Conservation (phyloP, 2,888 invertebrate genomes). For the Agonopterix heracliana region DNA sequence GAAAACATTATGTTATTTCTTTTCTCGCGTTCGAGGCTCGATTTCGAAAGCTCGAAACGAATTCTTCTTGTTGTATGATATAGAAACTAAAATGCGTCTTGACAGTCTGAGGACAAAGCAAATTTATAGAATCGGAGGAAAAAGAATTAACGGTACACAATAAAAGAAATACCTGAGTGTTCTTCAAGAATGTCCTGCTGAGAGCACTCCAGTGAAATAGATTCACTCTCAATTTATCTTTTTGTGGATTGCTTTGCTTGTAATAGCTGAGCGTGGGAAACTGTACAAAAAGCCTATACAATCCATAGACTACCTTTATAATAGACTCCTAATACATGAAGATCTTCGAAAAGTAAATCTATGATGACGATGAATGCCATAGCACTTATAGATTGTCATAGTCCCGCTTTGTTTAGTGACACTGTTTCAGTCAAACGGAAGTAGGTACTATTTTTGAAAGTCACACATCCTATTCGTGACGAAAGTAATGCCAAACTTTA, state of each 20-base stretch:
- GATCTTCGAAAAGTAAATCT: too few relatives aligned
- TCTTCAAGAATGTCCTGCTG: conserved; percentile 59
- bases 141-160: conserved; percentile 47
- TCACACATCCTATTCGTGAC: too few relatives aligned
- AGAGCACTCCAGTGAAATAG: conserved; percentile 59
- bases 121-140: conserved; percentile 18
- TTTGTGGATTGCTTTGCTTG: conserved; percentile 60
- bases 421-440: too few relatives aligned
- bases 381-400: too few relatives aligned
- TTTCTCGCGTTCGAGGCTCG: too few relatives aligned
- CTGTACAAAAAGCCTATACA: conserved; percentile 8
- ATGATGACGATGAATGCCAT: too few relatives aligned
- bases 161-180: conserved; percentile 49
- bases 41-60: not conserved
- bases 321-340: too few relatives aligned
- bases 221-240: conserved; percentile 64
- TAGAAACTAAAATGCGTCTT: not conserved
- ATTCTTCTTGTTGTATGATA: not conserved
- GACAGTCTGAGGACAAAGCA: conserved; percentile 8
- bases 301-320: not conserved
- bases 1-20: too few relatives aligned
- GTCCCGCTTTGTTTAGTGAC: too few relatives aligned
- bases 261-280: conserved; percentile 46
- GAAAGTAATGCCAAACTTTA: too few relatives aligned
- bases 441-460: too few relatives aligned